A percentile compares a stretch with the other conserved stretches of the same genome.
Conservation (phyloP, 2,113 vertebrate species). For the Machaerirhynchus nigripectus region DNA sequence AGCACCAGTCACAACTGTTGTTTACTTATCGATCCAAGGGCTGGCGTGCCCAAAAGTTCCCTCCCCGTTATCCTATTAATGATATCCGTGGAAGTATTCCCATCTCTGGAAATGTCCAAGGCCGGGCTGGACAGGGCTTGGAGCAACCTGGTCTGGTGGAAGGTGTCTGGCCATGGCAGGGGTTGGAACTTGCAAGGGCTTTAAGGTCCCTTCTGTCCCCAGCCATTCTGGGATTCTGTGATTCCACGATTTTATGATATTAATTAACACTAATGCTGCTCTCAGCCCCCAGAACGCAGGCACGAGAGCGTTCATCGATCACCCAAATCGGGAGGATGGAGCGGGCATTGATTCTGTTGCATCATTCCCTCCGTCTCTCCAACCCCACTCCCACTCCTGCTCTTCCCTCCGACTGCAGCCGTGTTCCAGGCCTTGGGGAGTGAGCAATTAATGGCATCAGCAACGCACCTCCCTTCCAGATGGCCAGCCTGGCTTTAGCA, state of each 20-base stretch:
- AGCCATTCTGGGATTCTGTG: background rate
- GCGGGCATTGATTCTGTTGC: background rate
- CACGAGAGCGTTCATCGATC: background rate
- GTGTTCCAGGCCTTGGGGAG: background rate
- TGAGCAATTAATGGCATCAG: background rate
- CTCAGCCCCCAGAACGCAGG: background rate
- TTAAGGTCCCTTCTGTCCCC: background rate
- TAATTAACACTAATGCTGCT: background rate
- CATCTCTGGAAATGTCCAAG: background rate
- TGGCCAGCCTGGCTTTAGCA: background rate
- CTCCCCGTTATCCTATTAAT: background rate
- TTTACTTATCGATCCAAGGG: background rate
- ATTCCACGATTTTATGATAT: background rate
- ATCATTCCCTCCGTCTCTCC: background rate
- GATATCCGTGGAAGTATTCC: background rate
- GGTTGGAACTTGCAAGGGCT: background rate
- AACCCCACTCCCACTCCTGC: background rate
- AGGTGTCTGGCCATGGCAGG: background rate
- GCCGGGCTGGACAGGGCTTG: background rate
- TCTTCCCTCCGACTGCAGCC: background rate
- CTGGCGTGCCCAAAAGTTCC: background rate
- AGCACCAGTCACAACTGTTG: background rate
- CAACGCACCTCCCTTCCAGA: constrained; percentile 23
- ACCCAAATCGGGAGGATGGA: background rate
- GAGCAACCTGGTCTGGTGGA: background rate